Conservation (phyloP, 35 echinoderm and acorn worm genomes). For the Chiridota heheva region DNA sequence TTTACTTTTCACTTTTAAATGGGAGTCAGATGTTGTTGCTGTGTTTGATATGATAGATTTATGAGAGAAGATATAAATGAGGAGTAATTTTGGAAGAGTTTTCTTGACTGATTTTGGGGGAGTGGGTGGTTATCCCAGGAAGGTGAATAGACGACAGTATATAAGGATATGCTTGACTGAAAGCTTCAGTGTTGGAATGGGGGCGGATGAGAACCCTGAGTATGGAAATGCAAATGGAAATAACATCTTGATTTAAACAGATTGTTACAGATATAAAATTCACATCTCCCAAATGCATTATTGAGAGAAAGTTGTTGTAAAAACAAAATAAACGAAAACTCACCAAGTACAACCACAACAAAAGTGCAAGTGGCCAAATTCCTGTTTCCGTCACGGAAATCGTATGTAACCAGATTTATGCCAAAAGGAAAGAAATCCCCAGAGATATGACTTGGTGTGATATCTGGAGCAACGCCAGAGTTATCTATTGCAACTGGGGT, state of each 20-base stretch:
- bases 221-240: conserved; percentile 23
- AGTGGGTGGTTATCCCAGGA: too few species aligned
- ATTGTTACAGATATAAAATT: neutral
- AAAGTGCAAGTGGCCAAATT: conserved; percentile 31
- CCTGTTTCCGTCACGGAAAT: conserved; percentile 31
- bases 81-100: too few species aligned
- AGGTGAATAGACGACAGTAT: too few species aligned
- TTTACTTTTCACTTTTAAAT: too few species aligned
- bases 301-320: neutral
- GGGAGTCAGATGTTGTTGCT: too few species aligned
- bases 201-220: neutral
- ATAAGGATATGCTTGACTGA: neutral
- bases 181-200: neutral
- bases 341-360: neutral
- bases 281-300: neutral
- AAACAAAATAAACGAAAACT: neutral
- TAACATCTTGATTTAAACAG: conserved; percentile 6
- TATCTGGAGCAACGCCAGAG: too few species aligned
- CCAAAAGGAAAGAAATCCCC: conserved; percentile 27
- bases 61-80: too few species aligned
- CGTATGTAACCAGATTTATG: conserved; percentile 27
- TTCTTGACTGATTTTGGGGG: too few species aligned
- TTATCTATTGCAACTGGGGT: too few species aligned
- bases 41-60: too few species aligned
- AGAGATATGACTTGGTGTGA: neutral